Conservation (phyloP, 2,113 vertebrate species). For the Damaliscus lunatus region DNA sequence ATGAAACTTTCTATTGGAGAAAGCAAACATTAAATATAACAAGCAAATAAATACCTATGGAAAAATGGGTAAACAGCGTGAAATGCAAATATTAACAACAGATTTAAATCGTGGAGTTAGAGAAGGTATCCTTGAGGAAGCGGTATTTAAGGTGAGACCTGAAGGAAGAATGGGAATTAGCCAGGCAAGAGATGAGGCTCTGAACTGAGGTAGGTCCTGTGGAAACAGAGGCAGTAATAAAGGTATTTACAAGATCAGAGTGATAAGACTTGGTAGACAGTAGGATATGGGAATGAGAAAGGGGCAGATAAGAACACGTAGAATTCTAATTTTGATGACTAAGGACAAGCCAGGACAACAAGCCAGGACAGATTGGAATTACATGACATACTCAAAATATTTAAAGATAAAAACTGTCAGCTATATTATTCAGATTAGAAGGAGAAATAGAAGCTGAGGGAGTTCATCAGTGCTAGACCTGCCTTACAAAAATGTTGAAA, state of each 20-base stretch:
- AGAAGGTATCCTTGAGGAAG: background rate
- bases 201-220: background rate
- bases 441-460: background rate
- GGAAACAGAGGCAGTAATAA: background rate
- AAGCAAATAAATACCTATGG: background rate
- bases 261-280: background rate
- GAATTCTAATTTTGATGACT: background rate
- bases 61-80: background rate
- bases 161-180: background rate
- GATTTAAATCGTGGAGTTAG: background rate
- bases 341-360: background rate
- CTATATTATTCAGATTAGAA: background rate
- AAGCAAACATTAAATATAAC: background rate
- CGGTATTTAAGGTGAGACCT: background rate
- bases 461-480: background rate
- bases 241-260: background rate
- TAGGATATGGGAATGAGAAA: background rate
- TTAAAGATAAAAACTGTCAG: background rate
- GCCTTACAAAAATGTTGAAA: background rate
- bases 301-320: background rate
- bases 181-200: background rate
- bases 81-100: background rate
- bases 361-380: background rate
- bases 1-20: background rate
- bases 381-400: background rate